A percentile compares a stretch with the other conserved stretches of the same genome.
These are phyloP conservation scores for Cettia cetti DNA, from an alignment of 2,113 vertebrate genomes.

Conservation along the genomic window DNA sequence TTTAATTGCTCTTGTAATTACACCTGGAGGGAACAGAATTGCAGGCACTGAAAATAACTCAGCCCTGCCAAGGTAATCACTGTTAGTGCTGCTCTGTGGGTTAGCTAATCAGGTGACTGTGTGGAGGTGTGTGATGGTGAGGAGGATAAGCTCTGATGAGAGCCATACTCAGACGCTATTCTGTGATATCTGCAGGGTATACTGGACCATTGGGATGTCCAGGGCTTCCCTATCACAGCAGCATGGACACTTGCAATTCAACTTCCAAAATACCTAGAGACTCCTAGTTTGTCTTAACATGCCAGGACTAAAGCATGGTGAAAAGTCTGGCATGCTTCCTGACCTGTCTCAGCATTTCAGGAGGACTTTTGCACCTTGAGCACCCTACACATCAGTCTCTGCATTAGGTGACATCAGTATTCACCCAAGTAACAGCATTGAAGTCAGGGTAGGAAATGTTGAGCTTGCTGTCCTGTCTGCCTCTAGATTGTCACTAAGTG, in stretches of 20 bases:
- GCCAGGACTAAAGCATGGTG: neutral
- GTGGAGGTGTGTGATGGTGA: neutral
- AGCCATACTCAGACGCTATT: neutral
- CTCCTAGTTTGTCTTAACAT: neutral
- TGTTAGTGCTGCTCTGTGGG: neutral
- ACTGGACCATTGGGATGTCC: neutral
- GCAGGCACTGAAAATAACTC: constrained; percentile 23
- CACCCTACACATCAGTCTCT: neutral
- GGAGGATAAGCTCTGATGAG: neutral
- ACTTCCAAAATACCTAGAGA: neutral
- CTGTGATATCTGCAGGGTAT: neutral
- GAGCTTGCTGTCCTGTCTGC: neutral
- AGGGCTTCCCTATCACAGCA: neutral
- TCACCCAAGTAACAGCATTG: neutral
- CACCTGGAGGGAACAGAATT: constrained; percentile 48
- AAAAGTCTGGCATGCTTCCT: neutral
- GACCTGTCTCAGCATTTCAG: neutral
- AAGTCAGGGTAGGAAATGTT: neutral
- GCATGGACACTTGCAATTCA: neutral
- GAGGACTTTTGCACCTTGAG: neutral
- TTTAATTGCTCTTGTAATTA: constrained; percentile 54
- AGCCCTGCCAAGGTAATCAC: constrained; percentile 39
- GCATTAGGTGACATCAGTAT: neutral
- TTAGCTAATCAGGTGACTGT: neutral
- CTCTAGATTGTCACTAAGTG: neutral